Base-by-base conservation (phyloP, 2,797 vertebrate species). In the Microcaecilia unicolor region DNA sequence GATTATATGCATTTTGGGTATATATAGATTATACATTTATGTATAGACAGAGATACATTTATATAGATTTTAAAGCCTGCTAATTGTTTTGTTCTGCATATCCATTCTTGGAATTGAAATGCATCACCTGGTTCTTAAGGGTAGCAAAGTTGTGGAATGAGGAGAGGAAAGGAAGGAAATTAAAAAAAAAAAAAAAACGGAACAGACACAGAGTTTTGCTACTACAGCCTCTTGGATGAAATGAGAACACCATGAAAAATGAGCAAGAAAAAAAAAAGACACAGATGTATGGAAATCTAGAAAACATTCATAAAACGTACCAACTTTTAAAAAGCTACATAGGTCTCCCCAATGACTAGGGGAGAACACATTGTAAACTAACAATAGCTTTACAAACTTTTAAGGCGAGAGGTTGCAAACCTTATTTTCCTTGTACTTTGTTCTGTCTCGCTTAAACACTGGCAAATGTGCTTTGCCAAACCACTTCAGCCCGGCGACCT, bases 251-350 rank as follows among this genome's bases (percentile, higher is more conserved):
- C n/a, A n/a, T 54, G 58, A 52, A 53, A 50, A 41, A 34, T 41
- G n/a, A 46, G 28, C 40, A 41, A 23, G 41, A 46, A 41, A 23
- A 49, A 22, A n/a, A n/a, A n/a, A n/a, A 55, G 20, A 43, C n/a
- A n/a, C n/a, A n/a, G n/a, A 48, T 58, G 55, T 57, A 42, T 75
- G 77, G 44, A 76, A 80, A 76, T 55, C 58, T 72, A 72, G 51
- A 74, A 72, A 76, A 71, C 41, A 71, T n/a, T n/a, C n/a, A n/a
- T n/a, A n/a, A n/a, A n/a, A n/a, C n/a, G n/a, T n/a, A n/a, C n/a
- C 45, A 69, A 72, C 76, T 70, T 66, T 74, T 73, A 65, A 66
- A 77, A 76, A 79, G n/a, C n/a, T n/a, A n/a, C n/a, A n/a, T n/a
- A n/a, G n/a, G n/a, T n/a, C n/a, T n/a, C n/a, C n/a, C n/a, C n/a